These are phyloP conservation scores for Mechanitis mazaeus DNA, from an alignment of 2,888 invertebrate genomes.

Conservation along the genomic window DNA sequence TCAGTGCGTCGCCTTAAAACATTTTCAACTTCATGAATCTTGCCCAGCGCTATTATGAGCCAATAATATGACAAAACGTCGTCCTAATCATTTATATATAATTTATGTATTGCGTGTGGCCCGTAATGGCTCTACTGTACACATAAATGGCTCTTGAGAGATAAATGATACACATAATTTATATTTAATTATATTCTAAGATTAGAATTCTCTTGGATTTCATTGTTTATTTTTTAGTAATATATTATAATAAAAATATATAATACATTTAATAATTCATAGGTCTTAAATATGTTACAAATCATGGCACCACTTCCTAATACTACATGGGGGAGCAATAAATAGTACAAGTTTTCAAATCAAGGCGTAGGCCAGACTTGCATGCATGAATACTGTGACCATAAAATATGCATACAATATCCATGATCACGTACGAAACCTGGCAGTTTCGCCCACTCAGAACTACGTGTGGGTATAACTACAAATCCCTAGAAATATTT, in stretches of 20 bases:
- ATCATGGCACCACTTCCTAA: no score
- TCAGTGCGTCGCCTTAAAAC: slow-evolving; percentile 50
- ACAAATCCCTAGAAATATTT: background rate
- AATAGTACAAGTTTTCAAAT: slow-evolving; percentile 21
- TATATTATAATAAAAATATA: no score
- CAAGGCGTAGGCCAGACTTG: slow-evolving; percentile 20
- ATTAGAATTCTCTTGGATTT: no score
- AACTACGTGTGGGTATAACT: slow-evolving; percentile 13
- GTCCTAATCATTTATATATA: slow-evolving; percentile 8
- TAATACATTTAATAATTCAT: no score
- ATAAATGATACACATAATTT: no score
- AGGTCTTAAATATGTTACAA: no score
- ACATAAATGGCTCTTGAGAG: background rate
- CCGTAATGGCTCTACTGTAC: background rate
- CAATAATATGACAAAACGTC: slow-evolving; percentile 27
- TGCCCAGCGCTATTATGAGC: slow-evolving; percentile 32
- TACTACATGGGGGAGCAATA: no score
- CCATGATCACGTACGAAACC: slow-evolving; percentile 24
- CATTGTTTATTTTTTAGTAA: no score
- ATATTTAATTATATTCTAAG: slow-evolving; percentile 4
- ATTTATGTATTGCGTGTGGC: background rate
- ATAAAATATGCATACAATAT: slow-evolving; percentile 30
- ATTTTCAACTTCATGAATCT: slow-evolving; percentile 44
- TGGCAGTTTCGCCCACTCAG: slow-evolving; percentile 30
- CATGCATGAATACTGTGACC: slow-evolving; percentile 15